These are phyloP conservation scores for Sesia apiformis DNA, from an alignment of 2,888 invertebrate species.

Conservation along the genomic window DNA sequence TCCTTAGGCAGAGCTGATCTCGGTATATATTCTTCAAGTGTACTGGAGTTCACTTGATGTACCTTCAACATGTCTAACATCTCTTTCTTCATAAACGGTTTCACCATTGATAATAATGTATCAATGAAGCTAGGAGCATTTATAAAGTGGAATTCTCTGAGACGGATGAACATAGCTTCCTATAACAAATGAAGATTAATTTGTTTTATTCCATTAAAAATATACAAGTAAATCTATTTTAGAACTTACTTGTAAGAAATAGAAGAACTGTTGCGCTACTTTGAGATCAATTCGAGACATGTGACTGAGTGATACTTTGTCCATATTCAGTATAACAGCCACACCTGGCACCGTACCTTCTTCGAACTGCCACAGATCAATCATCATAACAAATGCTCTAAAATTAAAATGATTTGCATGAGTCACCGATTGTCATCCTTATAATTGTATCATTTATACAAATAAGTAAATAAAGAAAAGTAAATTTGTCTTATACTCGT, in stretches of 20 bases:
- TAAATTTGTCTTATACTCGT: not conserved
- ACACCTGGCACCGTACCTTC: conserved; percentile 76
- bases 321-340: conserved; percentile 77
- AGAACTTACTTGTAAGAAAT: conserved; percentile 74
- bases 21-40: conserved; percentile 67
- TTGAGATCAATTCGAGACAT: conserved; percentile 76
- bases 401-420: conserved; percentile 4
- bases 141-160: conserved; percentile 80
- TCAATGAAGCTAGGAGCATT: conserved; percentile 81
- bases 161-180: conserved; percentile 76
- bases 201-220: not conserved
- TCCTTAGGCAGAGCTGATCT: conserved; percentile 72
- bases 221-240: not conserved
- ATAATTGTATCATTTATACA: not conserved
- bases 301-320: conserved; percentile 77
- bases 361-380: conserved; percentile 55
- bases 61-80: conserved; percentile 65
- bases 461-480: not conserved
- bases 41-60: conserved; percentile 58
- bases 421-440: not conserved
- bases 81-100: conserved; percentile 82
- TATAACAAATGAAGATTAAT: conserved; percentile 29
- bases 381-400: conserved; percentile 44
- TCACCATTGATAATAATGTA: conserved; percentile 77
- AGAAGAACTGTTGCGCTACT: conserved; percentile 80